phyloP scores from a whole-genome alignment of 2,113 vertebrate species.

The Hoplias malabaricus region DNA sequence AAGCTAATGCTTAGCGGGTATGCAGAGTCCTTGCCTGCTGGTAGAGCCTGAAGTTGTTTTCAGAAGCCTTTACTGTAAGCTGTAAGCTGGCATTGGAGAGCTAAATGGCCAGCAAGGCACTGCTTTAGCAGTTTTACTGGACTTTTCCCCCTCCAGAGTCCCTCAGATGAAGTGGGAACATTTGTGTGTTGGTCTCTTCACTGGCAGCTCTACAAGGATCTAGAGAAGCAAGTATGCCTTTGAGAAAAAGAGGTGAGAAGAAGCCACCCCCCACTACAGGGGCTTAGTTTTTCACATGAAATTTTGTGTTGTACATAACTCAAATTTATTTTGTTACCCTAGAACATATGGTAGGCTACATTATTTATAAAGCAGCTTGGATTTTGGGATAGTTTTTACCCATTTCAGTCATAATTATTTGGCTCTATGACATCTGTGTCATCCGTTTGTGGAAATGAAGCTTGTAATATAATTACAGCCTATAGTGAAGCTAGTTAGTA shows the following conservation, averaged over 20 bases:
- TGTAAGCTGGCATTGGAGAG: slow-evolving; percentile 27
- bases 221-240: slow-evolving; percentile 65
- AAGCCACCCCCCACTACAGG: neutral
- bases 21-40: slow-evolving; percentile 23
- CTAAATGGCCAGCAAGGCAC: slow-evolving; percentile 40
- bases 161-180: slow-evolving; percentile 45
- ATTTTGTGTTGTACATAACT: neutral
- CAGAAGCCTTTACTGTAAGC: slow-evolving; percentile 12
- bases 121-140: slow-evolving; percentile 13
- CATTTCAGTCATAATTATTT: neutral
- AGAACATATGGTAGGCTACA: neutral
- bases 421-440: neutral
- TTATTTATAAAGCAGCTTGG: neutral
- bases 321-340: too few species aligned
- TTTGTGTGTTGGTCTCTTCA: slow-evolving; percentile 35
- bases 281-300: neutral
- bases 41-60: slow-evolving; percentile 19
- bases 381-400: neutral
- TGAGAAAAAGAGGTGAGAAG: slow-evolving; percentile 74
- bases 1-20: slow-evolving; percentile 12
- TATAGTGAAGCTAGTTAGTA: slow-evolving; percentile 34
- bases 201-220: slow-evolving; percentile 32
- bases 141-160: slow-evolving; percentile 28
- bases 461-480: slow-evolving; percentile 14
- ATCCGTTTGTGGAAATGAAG: neutral